These are phyloP conservation scores for Drosophila mulleri DNA, from an alignment of 2,888 invertebrate species.

Conservation along the genomic window DNA sequence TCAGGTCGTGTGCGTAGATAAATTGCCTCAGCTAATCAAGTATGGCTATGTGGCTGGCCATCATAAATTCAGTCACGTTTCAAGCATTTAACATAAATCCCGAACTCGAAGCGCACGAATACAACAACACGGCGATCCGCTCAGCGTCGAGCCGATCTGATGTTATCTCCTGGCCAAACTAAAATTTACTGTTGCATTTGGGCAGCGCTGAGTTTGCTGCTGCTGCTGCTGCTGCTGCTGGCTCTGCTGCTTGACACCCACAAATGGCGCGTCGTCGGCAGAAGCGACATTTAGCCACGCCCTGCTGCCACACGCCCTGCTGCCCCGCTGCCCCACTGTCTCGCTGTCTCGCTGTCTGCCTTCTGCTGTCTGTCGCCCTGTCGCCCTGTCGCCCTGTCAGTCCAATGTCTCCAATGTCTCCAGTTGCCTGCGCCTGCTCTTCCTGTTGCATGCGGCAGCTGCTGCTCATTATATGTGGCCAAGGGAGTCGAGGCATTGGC, in stretches of 20 bases:
- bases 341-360: background rate
- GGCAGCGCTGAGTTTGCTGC: conserved; percentile 62
- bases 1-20: conserved; percentile 47
- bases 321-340: background rate
- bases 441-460: conserved; percentile 74
- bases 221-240: conserved; percentile 38
- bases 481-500: conserved; percentile 33
- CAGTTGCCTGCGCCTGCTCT: conserved; percentile 40
- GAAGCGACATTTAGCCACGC: conserved; percentile 27
- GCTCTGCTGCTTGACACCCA: conserved; percentile 78
- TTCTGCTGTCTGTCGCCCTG: background rate
- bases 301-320: background rate
- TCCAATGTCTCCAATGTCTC: conserved; percentile 14
- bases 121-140: conserved; percentile 20
- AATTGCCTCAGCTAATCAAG: conserved; percentile 62
- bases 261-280: conserved; percentile 67
- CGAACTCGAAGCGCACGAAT: conserved; percentile 27
- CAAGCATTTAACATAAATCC: conserved; percentile 74
- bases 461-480: conserved; percentile 72
- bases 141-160: conserved; percentile 22
- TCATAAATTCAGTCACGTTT: conserved; percentile 83
- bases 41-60: conserved; percentile 32
- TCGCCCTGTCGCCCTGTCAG: conserved; percentile 17
- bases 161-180: conserved; percentile 82
- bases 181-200: conserved; percentile 79